Evolutionary conservation across 2,888 invertebrate species (phyloP).

Genomic region (Agriopis aurantiaria): DNA sequence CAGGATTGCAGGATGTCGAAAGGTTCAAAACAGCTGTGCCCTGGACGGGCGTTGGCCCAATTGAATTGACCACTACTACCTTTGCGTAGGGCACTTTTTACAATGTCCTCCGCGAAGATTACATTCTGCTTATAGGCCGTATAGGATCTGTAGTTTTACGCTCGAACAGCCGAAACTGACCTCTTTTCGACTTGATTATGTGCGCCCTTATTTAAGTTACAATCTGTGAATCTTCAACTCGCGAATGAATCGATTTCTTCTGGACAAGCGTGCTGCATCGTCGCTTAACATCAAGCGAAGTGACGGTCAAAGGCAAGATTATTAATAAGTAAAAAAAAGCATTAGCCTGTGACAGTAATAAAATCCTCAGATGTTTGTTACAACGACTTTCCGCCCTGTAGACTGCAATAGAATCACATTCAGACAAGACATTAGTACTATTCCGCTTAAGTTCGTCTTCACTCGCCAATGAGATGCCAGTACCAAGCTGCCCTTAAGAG

Average conservation of each 20-base stretch:
- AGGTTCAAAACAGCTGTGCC: constrained; percentile 38
- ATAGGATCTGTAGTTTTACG: not conserved
- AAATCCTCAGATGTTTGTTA: no score
- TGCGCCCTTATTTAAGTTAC: not conserved
- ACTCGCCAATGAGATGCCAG: not conserved
- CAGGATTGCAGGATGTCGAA: constrained; percentile 64
- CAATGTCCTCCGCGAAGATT: not conserved
- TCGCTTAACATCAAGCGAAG: no score
- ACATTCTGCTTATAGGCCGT: not conserved
- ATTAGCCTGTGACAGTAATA: no score
- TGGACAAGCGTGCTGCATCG: no score
- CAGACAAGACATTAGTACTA: not conserved
- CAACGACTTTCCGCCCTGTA: no score
- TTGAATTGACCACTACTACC: not conserved
- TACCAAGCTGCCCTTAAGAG: not conserved
- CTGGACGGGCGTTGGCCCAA: not conserved
- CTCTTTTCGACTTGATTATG: not conserved
- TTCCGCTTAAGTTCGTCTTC: not conserved
- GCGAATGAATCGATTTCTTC: not conserved
- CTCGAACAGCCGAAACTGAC: no score
- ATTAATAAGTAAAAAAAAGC: no score
- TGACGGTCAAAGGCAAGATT: no score
- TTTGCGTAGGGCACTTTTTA: not conserved
- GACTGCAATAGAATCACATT: not conserved
- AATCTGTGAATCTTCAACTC: not conserved